phyloP scores from a whole-genome alignment of 2,113 vertebrate genomes.

The Perognathus longimembris region DNA sequence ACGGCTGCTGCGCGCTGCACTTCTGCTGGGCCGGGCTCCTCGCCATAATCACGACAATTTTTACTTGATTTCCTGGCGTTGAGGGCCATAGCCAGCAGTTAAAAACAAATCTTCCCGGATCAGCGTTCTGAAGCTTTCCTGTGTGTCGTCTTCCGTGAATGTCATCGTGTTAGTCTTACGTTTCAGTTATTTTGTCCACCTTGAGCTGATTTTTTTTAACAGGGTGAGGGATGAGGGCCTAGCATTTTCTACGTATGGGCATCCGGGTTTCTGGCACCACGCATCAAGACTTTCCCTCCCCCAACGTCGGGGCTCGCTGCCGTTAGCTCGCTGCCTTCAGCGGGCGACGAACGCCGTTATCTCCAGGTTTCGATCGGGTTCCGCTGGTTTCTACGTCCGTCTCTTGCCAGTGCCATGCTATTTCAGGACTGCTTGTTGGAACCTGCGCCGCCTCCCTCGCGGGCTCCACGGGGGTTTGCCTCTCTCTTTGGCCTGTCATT shows the following conservation, averaged over 20 bases:
- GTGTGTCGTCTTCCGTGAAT: not conserved
- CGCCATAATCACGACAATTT: too few relatives aligned
- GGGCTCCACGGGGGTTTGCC: too few relatives aligned
- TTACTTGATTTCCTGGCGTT: not conserved
- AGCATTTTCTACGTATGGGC: not conserved
- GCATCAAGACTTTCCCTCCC: too few relatives aligned
- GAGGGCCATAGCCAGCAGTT: too few relatives aligned
- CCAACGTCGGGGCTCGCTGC: too few relatives aligned
- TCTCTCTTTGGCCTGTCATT: too few relatives aligned
- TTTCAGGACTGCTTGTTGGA: too few relatives aligned
- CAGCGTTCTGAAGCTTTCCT: not conserved
- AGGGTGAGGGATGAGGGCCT: not conserved
- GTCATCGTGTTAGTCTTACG: not conserved
- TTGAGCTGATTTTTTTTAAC: not conserved
- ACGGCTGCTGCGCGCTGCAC: too few relatives aligned
- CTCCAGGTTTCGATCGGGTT: fast-evolving
- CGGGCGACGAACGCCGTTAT: not conserved
- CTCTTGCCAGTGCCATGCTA: too few relatives aligned
- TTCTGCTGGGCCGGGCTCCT: not conserved
- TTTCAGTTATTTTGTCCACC: not conserved
- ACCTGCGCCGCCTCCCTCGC: not conserved
- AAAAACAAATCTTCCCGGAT: not conserved
- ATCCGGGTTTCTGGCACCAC: not conserved
- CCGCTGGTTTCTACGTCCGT: too few relatives aligned
- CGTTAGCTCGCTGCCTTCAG: not conserved